Percentiles rank a stretch among this genome's conserved stretches.
These are phyloP conservation scores for Zaprionus obscuricornis DNA, from an alignment of 2,888 invertebrate genomes.

Conservation along the genomic window DNA sequence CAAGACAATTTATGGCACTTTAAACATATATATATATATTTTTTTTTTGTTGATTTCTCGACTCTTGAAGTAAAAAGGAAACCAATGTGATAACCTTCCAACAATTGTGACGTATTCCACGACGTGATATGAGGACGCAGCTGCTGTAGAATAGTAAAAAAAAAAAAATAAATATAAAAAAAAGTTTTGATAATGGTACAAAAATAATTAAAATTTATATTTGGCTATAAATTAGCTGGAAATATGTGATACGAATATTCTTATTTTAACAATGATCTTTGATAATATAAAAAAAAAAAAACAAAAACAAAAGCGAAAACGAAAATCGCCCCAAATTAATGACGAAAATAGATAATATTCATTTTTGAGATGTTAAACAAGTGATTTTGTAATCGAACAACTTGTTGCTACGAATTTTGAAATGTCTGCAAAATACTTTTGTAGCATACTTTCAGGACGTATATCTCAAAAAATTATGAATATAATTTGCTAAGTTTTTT, in stretches of 20 bases:
- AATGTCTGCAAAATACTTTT: neutral
- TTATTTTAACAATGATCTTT: neutral
- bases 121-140: constrained; percentile 10
- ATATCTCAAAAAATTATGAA: neutral
- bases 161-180: neutral
- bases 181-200: constrained; percentile 15
- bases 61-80: constrained; percentile 7
- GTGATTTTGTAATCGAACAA: too few species aligned
- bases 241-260: constrained; percentile 24
- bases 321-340: too few species aligned
- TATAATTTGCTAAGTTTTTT: too few species aligned
- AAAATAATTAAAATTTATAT: constrained; percentile 44
- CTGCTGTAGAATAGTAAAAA: constrained; percentile 5
- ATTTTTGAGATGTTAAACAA: too few species aligned
- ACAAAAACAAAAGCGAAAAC: too few species aligned
- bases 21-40: constrained; percentile 14
- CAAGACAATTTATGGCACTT: constrained; percentile 23
- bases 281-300: neutral
- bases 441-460: constrained; percentile 46
- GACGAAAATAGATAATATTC: too few species aligned
- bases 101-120: constrained; percentile 30
- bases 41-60: too few species aligned
- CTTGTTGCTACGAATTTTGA: too few species aligned
- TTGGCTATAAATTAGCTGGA: constrained; percentile 38
- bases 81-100: constrained; percentile 28